Base-by-base conservation (phyloP, 2,888 invertebrate genomes). In the Protonemura montana region DNA sequence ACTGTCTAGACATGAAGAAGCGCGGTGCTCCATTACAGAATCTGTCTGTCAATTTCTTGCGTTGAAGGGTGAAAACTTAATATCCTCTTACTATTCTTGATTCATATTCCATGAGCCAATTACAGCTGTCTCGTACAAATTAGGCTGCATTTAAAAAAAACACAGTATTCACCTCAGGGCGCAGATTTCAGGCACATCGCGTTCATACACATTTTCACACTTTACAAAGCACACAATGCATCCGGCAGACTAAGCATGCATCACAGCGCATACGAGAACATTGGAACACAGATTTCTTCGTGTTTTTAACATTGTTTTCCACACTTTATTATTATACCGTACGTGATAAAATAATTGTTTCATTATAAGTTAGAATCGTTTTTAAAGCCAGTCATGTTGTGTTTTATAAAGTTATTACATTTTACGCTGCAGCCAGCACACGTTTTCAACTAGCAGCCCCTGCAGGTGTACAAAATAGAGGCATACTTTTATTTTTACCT, bases 51-150 rank as follows among this genome's bases (percentile, higher is more conserved):
- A 83, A 30, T 21, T n/a, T 82, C 3, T 26, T 13, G 21, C 2
- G n/a, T 59, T 84, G 84, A 84, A 84, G 84, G 84, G 84, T 76
- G 84, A 84, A 84, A 84, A 84, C 27, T 21, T 84, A 84, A 84
- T 84, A 42, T 84, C 27, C 76, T 84, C 26, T 76, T 84, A 28
- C 81, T 0, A 6, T 28, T 28, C 81, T 81, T 2, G 29, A 30
- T 27, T 81, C 59, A 78, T 78, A 7, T 81, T 27, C 84, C 84
- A 28, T 30, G 7, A 76, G 76, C 84, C 84, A 84, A 84, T 59
- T 84, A 59, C 84, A 84, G 27, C 84, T 84, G 84, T 84, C 84
- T 10, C 28, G 42, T 84, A 2, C 27, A 84, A 84, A 84, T 84
- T 59, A 84, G 28, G 59, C 42, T 83, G 7, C 41, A 41, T 41